These are phyloP conservation scores for Halcyon senegalensis DNA, from an alignment of 2,113 vertebrate genomes.

Conservation along the genomic window DNA sequence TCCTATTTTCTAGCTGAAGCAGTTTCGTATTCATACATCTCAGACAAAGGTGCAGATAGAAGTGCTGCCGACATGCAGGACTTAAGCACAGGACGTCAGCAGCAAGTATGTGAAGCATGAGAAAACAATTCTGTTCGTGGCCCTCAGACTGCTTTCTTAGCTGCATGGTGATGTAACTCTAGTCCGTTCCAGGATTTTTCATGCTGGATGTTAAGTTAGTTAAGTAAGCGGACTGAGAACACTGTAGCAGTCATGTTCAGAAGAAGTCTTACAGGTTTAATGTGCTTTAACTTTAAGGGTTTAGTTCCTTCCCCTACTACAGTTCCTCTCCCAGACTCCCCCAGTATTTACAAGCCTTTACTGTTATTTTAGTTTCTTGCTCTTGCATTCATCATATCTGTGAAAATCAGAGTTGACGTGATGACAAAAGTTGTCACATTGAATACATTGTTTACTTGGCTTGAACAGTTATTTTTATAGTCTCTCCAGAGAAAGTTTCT, in stretches of 20 bases:
- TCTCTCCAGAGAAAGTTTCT: slow-evolving; percentile 36
- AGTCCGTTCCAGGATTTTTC: not conserved
- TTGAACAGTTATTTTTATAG: slow-evolving; percentile 38
- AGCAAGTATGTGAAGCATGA: not conserved
- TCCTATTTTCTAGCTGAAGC: not conserved
- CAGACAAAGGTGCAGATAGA: not conserved
- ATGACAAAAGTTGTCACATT: slow-evolving; percentile 32
- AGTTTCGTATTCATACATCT: not conserved
- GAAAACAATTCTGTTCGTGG: not conserved
- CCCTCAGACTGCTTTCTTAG: not conserved
- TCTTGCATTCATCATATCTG: slow-evolving; percentile 21
- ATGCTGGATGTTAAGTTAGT: not conserved
- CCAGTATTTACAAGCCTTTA: not conserved
- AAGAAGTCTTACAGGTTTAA: not conserved
- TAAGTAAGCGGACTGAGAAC: not conserved
- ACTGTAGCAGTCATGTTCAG: not conserved
- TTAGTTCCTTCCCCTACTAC: not conserved
- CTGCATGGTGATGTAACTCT: not conserved
- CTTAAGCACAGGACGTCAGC: not conserved
- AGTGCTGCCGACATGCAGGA: not conserved
- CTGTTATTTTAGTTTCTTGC: not conserved
- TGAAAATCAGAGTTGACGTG: slow-evolving; percentile 44
- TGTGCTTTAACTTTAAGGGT: not conserved
- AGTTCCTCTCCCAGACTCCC: not conserved
- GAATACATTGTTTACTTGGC: slow-evolving; percentile 48